phyloP scores from a whole-genome alignment of 2,888 invertebrate species.

The Eledona agricola region DNA sequence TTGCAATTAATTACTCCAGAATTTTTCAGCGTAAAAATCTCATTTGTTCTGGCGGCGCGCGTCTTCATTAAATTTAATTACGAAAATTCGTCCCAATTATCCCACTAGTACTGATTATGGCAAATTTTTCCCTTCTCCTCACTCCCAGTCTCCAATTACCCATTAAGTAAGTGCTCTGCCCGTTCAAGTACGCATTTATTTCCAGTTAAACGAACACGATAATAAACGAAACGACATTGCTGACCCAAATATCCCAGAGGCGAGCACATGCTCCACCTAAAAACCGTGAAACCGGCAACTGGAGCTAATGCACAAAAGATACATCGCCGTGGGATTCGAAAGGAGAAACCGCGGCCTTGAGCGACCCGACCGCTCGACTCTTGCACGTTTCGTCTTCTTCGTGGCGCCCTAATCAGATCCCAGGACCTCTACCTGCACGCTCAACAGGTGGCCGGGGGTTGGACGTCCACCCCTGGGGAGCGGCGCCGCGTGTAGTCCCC shows the following conservation, averaged over 20 bases:
- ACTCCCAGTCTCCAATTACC: slow-evolving; percentile 10
- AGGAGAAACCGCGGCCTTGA: too few species aligned
- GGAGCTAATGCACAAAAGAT: too few species aligned
- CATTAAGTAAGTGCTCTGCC: slow-evolving; percentile 24
- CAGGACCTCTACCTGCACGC: too few species aligned
- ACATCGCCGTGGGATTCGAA: too few species aligned
- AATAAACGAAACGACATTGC: slow-evolving; percentile 22
- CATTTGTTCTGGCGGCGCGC: slow-evolving; percentile 5
- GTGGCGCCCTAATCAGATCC: too few species aligned
- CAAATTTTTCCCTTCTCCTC: slow-evolving; percentile 10
- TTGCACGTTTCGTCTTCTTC: too few species aligned
- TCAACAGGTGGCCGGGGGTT: slow-evolving; percentile 20
- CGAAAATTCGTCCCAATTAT: not conserved
- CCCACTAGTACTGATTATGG: slow-evolving; percentile 3
- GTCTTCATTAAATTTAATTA: slow-evolving; percentile 22
- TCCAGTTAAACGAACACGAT: slow-evolving; percentile 25
- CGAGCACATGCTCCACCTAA: not conserved
- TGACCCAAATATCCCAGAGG: slow-evolving; percentile 28
- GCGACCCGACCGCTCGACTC: too few species aligned
- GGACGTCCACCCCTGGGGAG: slow-evolving; percentile 10
- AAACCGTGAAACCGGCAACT: slow-evolving; percentile 2
- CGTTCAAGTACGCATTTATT: slow-evolving; percentile 27
- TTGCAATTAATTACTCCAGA: not conserved
- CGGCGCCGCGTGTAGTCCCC: slow-evolving; percentile 6
- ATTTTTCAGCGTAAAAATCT: slow-evolving; percentile 10